phyloP scores from a whole-genome alignment of 2,888 invertebrate species.

The Perithous albicinctus region DNA sequence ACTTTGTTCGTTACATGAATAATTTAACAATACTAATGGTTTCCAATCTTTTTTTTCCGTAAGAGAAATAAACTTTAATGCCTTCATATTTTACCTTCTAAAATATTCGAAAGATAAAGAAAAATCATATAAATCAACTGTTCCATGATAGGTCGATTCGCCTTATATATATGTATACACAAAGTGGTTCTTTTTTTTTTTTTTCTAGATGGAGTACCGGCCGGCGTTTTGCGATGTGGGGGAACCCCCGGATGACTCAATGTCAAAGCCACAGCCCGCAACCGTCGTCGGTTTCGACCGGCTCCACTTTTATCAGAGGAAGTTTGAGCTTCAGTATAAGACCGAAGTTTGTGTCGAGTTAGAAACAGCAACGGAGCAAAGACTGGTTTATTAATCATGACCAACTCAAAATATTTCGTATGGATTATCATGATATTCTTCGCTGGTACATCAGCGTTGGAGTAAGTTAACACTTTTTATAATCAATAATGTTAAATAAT shows the following conservation, averaged over 20 bases:
- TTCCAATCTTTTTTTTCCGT: too few species aligned
- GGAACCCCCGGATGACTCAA: slow-evolving; percentile 2
- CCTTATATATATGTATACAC: too few species aligned
- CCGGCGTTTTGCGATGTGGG: not conserved
- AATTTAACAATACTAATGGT: too few species aligned
- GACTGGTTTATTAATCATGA: not conserved
- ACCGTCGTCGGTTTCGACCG: not conserved
- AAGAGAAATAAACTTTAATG: too few species aligned
- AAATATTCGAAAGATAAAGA: too few species aligned
- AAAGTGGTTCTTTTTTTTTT: not conserved
- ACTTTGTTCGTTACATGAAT: too few species aligned
- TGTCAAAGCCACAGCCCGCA: not conserved
- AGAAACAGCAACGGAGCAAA: not conserved
- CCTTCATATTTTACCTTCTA: too few species aligned
- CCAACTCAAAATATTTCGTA: not conserved
- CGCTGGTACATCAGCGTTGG: slow-evolving; percentile 7
- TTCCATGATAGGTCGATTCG: too few species aligned
- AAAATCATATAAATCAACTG: too few species aligned
- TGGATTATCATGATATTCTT: not conserved
- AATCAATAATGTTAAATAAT: not conserved
- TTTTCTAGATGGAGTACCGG: not conserved
- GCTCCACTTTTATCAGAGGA: not conserved
- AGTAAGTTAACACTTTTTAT: slow-evolving; percentile 30
- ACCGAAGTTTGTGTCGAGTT: not conserved
- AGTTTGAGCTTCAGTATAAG: slow-evolving; percentile 3